Evolutionary conservation across 2,797 vertebrate genomes (phyloP), one percentile per base, ranked within the genome.

Genomic region (Thaleichthys pacificus): DNA sequence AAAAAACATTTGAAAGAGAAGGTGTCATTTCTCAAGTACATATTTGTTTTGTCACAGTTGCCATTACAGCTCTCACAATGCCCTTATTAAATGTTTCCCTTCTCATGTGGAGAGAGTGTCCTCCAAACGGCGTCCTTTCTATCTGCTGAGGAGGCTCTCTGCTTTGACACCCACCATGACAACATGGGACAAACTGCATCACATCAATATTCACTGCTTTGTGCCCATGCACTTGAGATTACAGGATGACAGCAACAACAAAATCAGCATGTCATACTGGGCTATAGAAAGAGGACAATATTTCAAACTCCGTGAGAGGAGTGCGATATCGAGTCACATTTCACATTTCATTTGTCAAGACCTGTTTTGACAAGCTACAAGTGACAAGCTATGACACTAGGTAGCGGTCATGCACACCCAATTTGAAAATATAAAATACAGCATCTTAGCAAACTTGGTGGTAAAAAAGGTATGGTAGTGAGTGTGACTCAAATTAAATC

Each of bases 221-320:
- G 80, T 81, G 81, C 71, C 49, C 35, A 4, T 74, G 78, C 85
- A 73, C 80, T 77, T 58, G 71, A 88, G 87, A 88, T 86, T 83
- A 83, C 84, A 81, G 86, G 86, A 90, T 84, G 85, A 88, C 86
- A 88, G 85, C 47, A 28, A 87, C 86, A 87, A 89, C 88, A 89
- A 88, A 88, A 88, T 84, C 88, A 87, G 86, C 83, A 81, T 91
- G 88, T 87, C 73, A 78, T 84, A 78, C 86, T 87, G 80, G 79
- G 76, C 74, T 69, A 69, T 71, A 51, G 71, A 77, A 77, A 74
- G 78, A 74, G 74, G 12, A 80, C 66, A 74, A 68, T 84, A 76
- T 82, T 83, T 72, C 78, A 78, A 73, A 65, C 62, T 82, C 85
- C 71, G 85, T 89, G 88, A 89, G 17, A 5, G n/a, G 81, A 30